Evolutionary conservation across 2,113 vertebrate species (phyloP).

Genomic region (Siniperca knerii): DNA sequence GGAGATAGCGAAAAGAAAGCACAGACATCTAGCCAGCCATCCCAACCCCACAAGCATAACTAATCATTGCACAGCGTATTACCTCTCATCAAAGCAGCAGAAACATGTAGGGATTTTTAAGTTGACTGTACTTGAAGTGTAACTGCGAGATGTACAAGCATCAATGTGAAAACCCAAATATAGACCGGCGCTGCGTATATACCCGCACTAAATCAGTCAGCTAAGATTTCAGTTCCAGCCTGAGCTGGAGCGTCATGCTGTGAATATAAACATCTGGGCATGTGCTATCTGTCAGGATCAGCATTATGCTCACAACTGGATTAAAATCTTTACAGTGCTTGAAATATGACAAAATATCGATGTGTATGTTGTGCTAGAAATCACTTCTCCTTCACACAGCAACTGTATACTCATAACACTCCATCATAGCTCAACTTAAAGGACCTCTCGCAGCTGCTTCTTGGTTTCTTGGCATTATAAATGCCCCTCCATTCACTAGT

Average conservation of each 20-base stretch:
- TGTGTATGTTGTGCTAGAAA: background rate
- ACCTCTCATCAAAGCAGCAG: slow-evolving; percentile 56
- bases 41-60: slow-evolving; percentile 43
- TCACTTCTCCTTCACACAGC: slow-evolving; percentile 14
- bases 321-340: slow-evolving; percentile 27
- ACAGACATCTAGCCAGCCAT: slow-evolving; percentile 21
- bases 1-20: slow-evolving; percentile 10
- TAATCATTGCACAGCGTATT: slow-evolving; percentile 45
- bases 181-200: background rate
- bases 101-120: slow-evolving; percentile 41
- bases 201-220: slow-evolving; percentile 40
- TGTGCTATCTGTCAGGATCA: slow-evolving; percentile 39
- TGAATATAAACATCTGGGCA: slow-evolving; percentile 44
- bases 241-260: slow-evolving; percentile 8
- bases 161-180: slow-evolving; percentile 23
- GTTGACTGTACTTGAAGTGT: slow-evolving; percentile 52
- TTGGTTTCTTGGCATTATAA: slow-evolving; percentile 31
- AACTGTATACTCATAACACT: background rate
- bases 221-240: slow-evolving; percentile 22
- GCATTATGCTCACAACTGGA: slow-evolving; percentile 14
- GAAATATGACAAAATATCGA: slow-evolving; percentile 24
- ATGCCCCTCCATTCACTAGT: slow-evolving; percentile 37
- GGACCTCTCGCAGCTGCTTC: slow-evolving; percentile 16
- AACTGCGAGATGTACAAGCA: slow-evolving; percentile 24
- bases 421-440: slow-evolving; percentile 15